A percentile compares a stretch with the other conserved stretches of the same genome.
Evolutionary conservation across 1,140 invertebrate genomes (phyloP).

Genomic region (Drosophila santomea): DNA sequence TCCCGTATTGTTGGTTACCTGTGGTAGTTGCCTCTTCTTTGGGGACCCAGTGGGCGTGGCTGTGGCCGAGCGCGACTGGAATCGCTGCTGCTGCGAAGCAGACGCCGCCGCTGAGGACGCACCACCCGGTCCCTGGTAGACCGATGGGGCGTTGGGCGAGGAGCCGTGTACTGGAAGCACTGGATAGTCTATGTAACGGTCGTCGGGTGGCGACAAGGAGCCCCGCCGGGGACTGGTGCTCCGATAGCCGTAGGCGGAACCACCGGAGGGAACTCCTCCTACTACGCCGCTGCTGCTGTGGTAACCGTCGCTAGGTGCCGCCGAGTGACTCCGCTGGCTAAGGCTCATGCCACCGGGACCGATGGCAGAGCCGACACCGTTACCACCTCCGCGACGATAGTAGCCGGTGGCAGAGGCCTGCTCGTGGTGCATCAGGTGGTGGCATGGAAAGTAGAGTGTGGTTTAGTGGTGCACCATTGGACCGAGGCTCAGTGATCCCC

Average conservation of each 20-base stretch:
- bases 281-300: slow-evolving; percentile 43
- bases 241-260: slow-evolving; percentile 76
- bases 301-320: slow-evolving; percentile 84
- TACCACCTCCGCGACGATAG: slow-evolving; percentile 84
- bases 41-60: slow-evolving; percentile 97
- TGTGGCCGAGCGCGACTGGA: slow-evolving; percentile 93
- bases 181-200: slow-evolving; percentile 84
- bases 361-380: slow-evolving; percentile 84
- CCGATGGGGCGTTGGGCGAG: slow-evolving; percentile 52
- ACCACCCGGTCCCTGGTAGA: slow-evolving; percentile 37
- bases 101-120: slow-evolving; percentile 44
- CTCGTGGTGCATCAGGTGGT: slow-evolving; percentile 6
- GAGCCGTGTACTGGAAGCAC: slow-evolving; percentile 82
- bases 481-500: slow-evolving; percentile 12
- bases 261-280: slow-evolving; percentile 28
- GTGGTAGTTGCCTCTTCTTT: slow-evolving; percentile 97
- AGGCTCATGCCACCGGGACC: slow-evolving; percentile 86
- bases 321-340: slow-evolving; percentile 85
- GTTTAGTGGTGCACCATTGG: slow-evolving; percentile 36
- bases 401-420: slow-evolving; percentile 71
- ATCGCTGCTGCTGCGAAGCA: slow-evolving; percentile 86
- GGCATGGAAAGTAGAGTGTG: slow-evolving; percentile 36
- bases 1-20: slow-evolving; percentile 87
- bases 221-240: slow-evolving; percentile 83
- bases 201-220: slow-evolving; percentile 83